Evolutionary conservation across 2,797 vertebrate genomes (phyloP).

Genomic region (Xiphophorus birchmanni): DNA sequence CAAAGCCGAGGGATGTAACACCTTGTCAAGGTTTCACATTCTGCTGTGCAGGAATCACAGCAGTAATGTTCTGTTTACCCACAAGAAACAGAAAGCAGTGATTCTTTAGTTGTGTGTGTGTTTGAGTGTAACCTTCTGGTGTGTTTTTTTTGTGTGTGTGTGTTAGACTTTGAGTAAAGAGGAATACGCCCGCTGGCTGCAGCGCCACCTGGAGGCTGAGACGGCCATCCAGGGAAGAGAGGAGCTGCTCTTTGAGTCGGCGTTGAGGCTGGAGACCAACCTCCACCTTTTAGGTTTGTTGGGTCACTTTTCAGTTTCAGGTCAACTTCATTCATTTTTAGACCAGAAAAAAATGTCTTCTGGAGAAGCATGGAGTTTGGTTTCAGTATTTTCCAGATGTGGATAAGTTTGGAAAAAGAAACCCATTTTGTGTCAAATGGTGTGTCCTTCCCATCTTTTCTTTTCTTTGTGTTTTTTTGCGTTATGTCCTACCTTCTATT

Average conservation of each 20-base stretch:
- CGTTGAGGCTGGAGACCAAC: conserved; percentile 90
- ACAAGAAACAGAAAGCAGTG: background rate
- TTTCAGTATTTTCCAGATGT: background rate
- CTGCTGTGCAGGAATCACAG: conserved; percentile 29
- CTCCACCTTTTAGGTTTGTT: conserved; percentile 89
- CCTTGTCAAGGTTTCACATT: conserved; percentile 57
- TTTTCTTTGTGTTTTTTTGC: background rate
- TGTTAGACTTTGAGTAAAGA: conserved; percentile 90
- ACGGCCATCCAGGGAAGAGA: conserved; percentile 91
- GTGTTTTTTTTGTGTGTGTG: conserved; percentile 7
- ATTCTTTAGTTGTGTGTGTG: conserved; percentile 15
- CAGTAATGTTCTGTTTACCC: background rate
- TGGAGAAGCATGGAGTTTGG: background rate
- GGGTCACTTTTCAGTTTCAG: background rate
- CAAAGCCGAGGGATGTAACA: conserved; percentile 52
- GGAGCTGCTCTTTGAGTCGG: conserved; percentile 92
- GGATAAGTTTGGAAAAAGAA: background rate
- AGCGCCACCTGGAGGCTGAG: conserved; percentile 92
- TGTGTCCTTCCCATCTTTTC: background rate
- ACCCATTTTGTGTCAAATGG: background rate
- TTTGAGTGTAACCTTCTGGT: conserved; percentile 17
- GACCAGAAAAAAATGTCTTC: background rate
- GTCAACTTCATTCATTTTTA: background rate
- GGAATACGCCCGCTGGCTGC: conserved; percentile 93
- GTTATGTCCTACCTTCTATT: background rate